A percentile compares a stretch with the other conserved stretches of the same genome.
Evolutionary conservation across 1,140 invertebrate species (phyloP).

Genomic region (Tetramorium parvispinum): DNA sequence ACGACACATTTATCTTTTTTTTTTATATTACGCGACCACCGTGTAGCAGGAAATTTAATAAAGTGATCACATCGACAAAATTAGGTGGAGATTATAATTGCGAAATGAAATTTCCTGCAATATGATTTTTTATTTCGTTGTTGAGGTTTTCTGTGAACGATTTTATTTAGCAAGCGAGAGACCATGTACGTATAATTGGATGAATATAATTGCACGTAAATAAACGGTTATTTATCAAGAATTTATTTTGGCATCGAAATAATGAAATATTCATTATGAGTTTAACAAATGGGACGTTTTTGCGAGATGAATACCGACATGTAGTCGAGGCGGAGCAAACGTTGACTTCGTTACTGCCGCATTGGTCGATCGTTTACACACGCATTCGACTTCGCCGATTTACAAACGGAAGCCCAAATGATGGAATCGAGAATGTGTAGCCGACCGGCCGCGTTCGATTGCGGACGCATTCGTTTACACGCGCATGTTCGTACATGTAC

Average conservation of each 20-base stretch:
- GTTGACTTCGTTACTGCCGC: slow-evolving; percentile 76
- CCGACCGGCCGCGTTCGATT: slow-evolving; percentile 52
- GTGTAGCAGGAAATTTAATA: not conserved
- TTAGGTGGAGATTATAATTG: not conserved
- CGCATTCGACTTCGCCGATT: slow-evolving; percentile 71
- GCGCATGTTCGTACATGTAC: slow-evolving; percentile 35
- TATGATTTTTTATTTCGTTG: not conserved
- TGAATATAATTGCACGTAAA: slow-evolving; percentile 6
- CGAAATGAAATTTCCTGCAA: not conserved
- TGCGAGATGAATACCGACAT: not conserved
- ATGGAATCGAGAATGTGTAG: slow-evolving; percentile 69
- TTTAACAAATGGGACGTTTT: slow-evolving; percentile 27
- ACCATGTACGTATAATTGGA: not conserved
- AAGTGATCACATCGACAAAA: slow-evolving; percentile 2
- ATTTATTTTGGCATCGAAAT: not conserved
- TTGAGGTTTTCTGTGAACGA: not conserved
- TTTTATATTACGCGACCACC: not conserved
- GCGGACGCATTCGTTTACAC: slow-evolving; percentile 60
- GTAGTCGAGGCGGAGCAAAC: slow-evolving; percentile 36
- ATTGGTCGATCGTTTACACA: slow-evolving; percentile 75
- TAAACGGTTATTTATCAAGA: slow-evolving; percentile 1
- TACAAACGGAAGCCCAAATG: slow-evolving; percentile 83
- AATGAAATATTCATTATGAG: not conserved
- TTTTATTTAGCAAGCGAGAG: not conserved
- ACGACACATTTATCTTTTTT: not conserved